Percentiles rank a stretch among this genome's conserved stretches.
Evolutionary conservation across 2,888 invertebrate genomes (phyloP).

Genomic region (Adineta ricciae): DNA sequence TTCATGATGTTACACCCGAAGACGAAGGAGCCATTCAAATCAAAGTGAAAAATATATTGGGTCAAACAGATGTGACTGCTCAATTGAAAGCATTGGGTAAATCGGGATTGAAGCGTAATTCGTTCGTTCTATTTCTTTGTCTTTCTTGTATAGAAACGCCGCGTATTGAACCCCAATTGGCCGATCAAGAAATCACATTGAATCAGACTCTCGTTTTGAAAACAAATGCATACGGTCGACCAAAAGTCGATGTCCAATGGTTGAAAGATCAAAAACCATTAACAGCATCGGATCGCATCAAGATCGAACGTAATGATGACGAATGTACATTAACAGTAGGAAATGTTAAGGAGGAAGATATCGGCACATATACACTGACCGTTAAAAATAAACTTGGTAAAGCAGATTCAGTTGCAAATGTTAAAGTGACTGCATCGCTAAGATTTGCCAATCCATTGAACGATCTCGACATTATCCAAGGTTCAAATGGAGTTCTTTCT

Average conservation of each 20-base stretch:
- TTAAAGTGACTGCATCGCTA: not conserved
- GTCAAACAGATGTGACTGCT: conserved; percentile 21
- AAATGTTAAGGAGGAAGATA: conserved; percentile 24
- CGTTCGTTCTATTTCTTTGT: not conserved
- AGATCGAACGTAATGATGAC: conserved; percentile 27
- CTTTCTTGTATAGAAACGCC: conserved; percentile 23
- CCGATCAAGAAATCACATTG: conserved; percentile 29
- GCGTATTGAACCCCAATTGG: conserved; percentile 24
- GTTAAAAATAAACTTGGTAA: conserved; percentile 9
- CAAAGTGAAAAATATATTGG: conserved; percentile 22
- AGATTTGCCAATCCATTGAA: not conserved
- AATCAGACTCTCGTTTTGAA: conserved; percentile 23
- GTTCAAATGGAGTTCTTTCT: conserved; percentile 6
- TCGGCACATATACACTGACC: conserved; percentile 28
- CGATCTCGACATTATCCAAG: conserved; percentile 2
- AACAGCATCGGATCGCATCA: conserved; percentile 21
- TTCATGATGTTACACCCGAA: conserved; percentile 21
- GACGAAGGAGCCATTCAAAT: conserved; percentile 15
- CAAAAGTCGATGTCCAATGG: conserved; percentile 28
- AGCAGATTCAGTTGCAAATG: not conserved
- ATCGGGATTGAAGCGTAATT: not conserved
- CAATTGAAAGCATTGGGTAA: conserved; percentile 21
- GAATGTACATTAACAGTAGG: conserved; percentile 24
- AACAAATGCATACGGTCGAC: conserved; percentile 29
- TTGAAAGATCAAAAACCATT: conserved; percentile 27